A percentile compares a stretch with the other conserved stretches of the same genome.
Conservation (phyloP, 2,113 vertebrate genomes). For the Peucedramus taeniatus region DNA sequence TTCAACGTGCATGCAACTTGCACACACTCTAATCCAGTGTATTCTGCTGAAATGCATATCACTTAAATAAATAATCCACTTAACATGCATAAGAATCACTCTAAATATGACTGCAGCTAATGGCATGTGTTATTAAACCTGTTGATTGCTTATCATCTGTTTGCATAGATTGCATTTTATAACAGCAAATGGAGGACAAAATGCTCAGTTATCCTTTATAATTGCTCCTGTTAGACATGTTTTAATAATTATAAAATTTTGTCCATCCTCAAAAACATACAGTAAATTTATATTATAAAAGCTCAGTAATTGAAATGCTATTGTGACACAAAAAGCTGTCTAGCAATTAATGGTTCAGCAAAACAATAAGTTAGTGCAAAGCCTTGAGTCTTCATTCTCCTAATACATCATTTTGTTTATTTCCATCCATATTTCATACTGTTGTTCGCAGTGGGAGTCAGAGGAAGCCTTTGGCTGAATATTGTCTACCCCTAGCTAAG, state of each 20-base stretch:
- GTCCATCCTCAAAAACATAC: neutral
- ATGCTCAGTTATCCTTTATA: neutral
- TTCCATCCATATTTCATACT: neutral
- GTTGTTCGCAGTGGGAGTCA: neutral
- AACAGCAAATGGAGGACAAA: neutral
- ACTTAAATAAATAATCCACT: conserved; percentile 4
- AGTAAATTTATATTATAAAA: neutral
- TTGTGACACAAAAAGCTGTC: neutral
- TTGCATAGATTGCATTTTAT: neutral
- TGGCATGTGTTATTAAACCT: neutral
- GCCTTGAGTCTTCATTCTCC: neutral
- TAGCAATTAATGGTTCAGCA: neutral
- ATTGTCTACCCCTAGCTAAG: neutral
- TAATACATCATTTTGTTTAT: neutral
- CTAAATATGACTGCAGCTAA: neutral
- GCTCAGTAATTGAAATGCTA: neutral
- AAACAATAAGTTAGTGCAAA: neutral
- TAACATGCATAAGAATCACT: neutral
- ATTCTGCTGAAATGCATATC: neutral
- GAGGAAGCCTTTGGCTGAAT: neutral
- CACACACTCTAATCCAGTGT: neutral
- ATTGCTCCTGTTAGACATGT: neutral
- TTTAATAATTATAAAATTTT: neutral
- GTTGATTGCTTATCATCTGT: conserved; percentile 14
- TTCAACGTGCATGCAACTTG: neutral